phyloP scores from a whole-genome alignment of 1,140 invertebrate species.

The Cyclina sinensis region DNA sequence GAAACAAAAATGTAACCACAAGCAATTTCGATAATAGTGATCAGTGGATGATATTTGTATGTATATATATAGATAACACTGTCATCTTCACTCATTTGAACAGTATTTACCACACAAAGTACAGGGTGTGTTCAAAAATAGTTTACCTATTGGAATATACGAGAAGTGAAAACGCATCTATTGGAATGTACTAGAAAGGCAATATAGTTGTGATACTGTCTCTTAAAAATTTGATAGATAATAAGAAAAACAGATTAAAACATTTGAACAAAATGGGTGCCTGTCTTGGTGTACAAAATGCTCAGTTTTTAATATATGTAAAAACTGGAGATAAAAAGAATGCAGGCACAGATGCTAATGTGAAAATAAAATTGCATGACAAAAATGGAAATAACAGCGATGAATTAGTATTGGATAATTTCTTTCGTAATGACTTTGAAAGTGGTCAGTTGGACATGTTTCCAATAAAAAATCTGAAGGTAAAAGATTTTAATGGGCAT shows the following conservation, averaged over 20 bases:
- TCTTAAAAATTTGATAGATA: too few relatives aligned
- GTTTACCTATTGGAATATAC: background rate
- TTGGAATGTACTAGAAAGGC: too few relatives aligned
- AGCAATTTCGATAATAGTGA: background rate
- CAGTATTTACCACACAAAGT: background rate
- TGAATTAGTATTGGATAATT: constrained; percentile 82
- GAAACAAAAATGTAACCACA: background rate
- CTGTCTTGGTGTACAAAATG: constrained; percentile 64
- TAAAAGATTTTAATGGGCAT: constrained; percentile 72
- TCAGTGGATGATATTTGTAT: background rate
- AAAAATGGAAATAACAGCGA: constrained; percentile 78
- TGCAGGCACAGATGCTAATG: constrained; percentile 76
- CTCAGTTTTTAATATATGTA: constrained; percentile 73
- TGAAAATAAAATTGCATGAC: constrained; percentile 82
- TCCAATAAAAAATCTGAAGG: constrained; percentile 70
- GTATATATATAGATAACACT: background rate
- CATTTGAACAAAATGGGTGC: constrained; percentile 65
- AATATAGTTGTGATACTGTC: too few relatives aligned
- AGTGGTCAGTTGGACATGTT: constrained; percentile 84
- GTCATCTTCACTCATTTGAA: background rate
- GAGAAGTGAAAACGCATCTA: too few relatives aligned
- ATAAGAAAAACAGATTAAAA: too few relatives aligned
- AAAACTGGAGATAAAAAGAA: constrained; percentile 74
- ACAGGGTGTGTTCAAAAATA: background rate
- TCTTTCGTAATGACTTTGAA: constrained; percentile 86